A percentile compares a stretch with the other conserved stretches of the same genome.
Evolutionary conservation across 2,888 invertebrate species (phyloP).

Genomic region (Caenorhabditis becei): DNA sequence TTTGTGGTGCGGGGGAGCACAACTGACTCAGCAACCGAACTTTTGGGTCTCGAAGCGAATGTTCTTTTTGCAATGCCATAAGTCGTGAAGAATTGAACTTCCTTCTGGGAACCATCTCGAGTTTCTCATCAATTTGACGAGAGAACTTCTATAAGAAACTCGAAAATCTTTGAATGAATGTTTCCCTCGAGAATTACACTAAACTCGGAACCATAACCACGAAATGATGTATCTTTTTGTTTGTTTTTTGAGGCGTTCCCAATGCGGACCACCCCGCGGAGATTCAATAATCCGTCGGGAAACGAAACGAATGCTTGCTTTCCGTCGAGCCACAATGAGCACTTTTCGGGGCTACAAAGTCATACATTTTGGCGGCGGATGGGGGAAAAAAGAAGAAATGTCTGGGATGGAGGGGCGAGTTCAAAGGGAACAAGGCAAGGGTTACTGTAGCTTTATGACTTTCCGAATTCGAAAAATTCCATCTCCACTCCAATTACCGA

Average conservation of each 20-base stretch:
- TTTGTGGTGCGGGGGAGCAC: no score
- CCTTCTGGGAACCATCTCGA: neutral
- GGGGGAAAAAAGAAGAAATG: no score
- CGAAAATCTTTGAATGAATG: conserved; percentile 43
- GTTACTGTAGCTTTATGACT: no score
- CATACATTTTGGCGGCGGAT: conserved; percentile 28
- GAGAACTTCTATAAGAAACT: no score
- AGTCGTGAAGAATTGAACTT: no score
- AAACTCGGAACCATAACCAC: conserved; percentile 16
- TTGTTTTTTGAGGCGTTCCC: conserved; percentile 25
- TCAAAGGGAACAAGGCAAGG: no score
- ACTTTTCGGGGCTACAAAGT: conserved; percentile 32
- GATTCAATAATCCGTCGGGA: conserved; percentile 37
- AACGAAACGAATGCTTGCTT: conserved; percentile 21
- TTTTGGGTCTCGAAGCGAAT: neutral
- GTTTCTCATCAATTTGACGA: conserved; percentile 11
- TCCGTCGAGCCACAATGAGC: neutral
- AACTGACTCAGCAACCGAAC: neutral
- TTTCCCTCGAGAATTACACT: conserved; percentile 30
- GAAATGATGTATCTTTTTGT: conserved; percentile 36
- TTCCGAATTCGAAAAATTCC: no score
- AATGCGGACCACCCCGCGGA: neutral
- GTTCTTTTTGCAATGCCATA: neutral
- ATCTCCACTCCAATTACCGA: no score
- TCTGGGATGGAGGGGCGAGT: no score